Evolutionary conservation across 92 coral and sea anemone genomes (phyloP).

Genomic region (Scolanthus callimorphus): DNA sequence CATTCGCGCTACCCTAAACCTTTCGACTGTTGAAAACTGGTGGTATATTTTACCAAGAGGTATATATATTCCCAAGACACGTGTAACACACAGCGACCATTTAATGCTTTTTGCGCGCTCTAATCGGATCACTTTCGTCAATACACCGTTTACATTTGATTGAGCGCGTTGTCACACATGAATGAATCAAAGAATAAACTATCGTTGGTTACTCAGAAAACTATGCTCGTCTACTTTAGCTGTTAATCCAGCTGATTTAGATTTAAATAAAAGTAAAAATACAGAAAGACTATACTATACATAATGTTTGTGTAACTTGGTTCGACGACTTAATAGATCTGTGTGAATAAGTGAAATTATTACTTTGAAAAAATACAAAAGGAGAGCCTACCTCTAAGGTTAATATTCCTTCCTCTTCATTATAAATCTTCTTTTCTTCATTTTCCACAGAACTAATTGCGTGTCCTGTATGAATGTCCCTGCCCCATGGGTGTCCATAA

Average conservation of each 20-base stretch:
- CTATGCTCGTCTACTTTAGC: not conserved
- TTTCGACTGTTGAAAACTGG: not conserved
- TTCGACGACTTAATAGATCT: not conserved
- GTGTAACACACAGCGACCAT: not conserved
- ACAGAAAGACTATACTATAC: not conserved
- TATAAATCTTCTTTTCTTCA: no score
- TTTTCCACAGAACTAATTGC: no score
- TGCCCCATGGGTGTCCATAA: slow-evolving; percentile 21
- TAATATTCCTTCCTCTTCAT: slow-evolving; percentile 51
- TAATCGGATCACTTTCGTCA: not conserved
- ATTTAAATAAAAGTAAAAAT: not conserved
- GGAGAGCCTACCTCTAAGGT: slow-evolving; percentile 27
- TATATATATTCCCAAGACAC: not conserved
- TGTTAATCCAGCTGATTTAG: not conserved
- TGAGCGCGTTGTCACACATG: not conserved
- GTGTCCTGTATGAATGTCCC: not conserved
- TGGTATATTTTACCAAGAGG: not conserved
- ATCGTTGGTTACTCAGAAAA: not conserved
- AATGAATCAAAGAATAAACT: not conserved
- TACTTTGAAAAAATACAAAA: not conserved
- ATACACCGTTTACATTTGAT: no score
- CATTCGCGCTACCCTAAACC: no score
- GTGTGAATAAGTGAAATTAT: not conserved
- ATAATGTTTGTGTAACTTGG: not conserved
- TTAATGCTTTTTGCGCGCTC: not conserved